Conservation (phyloP, 2,113 vertebrate genomes). For the Caloenas nicobarica region DNA sequence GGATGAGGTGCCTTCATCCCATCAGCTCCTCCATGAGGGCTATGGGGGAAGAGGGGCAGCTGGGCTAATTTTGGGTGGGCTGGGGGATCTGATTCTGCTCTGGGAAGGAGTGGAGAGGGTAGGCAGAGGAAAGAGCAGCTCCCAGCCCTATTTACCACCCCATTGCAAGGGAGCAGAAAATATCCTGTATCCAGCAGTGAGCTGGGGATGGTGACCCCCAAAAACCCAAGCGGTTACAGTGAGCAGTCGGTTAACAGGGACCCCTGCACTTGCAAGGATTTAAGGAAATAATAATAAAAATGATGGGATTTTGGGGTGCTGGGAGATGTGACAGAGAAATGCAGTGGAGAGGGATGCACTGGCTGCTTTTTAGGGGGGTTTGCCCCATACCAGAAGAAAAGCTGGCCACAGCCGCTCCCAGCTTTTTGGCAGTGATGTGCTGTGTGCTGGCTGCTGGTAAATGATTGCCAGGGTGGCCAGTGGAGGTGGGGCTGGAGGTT, state of each 20-base stretch:
- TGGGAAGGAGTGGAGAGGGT: not conserved
- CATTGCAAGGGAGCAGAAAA: not conserved
- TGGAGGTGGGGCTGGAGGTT: not conserved
- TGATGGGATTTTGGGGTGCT: not conserved
- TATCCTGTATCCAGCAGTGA: fast-evolving
- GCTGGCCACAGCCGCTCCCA: not conserved
- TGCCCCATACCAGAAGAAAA: fast-evolving
- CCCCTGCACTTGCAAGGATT: not conserved
- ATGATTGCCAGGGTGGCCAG: not conserved
- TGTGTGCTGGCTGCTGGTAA: not conserved
- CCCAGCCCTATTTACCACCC: not conserved
- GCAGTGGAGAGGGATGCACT: fast-evolving
- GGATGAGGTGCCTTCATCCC: not conserved
- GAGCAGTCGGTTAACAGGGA: fast-evolving
- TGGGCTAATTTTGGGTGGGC: not conserved
- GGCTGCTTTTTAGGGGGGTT: not conserved
- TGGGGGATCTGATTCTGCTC: not conserved
- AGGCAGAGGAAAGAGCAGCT: not conserved
- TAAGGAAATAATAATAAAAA: not conserved
- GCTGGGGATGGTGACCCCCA: not conserved
- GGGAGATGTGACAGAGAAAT: not conserved
- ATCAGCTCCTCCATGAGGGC: fast-evolving
- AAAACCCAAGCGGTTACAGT: not conserved
- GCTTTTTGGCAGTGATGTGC: not conserved
- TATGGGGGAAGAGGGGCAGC: not conserved